Percentiles rank a stretch among this genome's conserved stretches.
Evolutionary conservation across 2,113 vertebrate genomes (phyloP).

Genomic region (Rhinolophus ferrumequinum): DNA sequence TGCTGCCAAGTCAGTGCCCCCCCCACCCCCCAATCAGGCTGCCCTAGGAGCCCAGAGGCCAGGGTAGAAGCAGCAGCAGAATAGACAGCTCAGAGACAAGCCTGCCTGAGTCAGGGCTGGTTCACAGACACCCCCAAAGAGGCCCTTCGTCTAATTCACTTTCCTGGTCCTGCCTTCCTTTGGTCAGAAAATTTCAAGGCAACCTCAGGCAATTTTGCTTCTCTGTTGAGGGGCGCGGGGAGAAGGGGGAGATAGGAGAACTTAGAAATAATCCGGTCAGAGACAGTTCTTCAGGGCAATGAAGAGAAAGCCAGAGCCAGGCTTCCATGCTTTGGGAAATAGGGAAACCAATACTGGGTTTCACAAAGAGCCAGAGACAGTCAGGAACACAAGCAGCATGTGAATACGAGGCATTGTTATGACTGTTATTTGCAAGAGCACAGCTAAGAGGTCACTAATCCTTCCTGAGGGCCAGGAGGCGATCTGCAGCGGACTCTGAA

Average conservation of each 20-base stretch:
- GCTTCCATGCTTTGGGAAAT: neutral
- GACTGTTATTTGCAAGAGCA: neutral
- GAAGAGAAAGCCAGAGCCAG: slow-evolving; percentile 1
- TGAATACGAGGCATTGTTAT: slow-evolving; percentile 63
- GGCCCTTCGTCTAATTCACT: neutral
- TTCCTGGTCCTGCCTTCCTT: neutral
- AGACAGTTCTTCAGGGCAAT: neutral
- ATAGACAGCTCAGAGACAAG: neutral
- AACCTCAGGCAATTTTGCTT: neutral
- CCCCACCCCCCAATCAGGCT: neutral
- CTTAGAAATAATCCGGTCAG: neutral
- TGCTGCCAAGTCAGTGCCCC: neutral
- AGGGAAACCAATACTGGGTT: slow-evolving; percentile 10
- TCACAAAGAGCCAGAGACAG: slow-evolving; percentile 50
- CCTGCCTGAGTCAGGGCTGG: neutral
- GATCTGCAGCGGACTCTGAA: slow-evolving; percentile 53
- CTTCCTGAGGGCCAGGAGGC: slow-evolving; percentile 37
- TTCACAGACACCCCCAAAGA: neutral
- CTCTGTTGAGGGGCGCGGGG: neutral
- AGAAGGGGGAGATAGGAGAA: neutral
- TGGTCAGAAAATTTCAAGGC: slow-evolving; percentile 52
- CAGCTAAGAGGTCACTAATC: slow-evolving; percentile 63
- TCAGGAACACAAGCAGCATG: slow-evolving; percentile 27
- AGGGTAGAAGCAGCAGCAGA: neutral
- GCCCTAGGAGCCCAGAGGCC: neutral